phyloP scores from a whole-genome alignment of 2,888 invertebrate genomes.

The Pristionchus maxplancki region DNA sequence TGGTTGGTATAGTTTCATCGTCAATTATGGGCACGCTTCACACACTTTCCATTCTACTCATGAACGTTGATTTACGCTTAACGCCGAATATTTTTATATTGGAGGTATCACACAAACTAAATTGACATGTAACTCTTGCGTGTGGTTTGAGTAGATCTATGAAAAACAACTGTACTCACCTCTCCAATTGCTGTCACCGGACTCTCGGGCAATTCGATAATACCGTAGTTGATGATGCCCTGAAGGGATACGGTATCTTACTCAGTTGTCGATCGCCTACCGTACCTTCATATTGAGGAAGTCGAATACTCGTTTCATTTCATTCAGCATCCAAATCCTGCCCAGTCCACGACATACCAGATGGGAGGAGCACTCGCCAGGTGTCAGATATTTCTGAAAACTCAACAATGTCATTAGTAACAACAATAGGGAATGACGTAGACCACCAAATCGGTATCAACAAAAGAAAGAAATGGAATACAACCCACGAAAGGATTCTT shows the following conservation, averaged over 20 bases:
- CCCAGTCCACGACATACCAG: slow-evolving; percentile 69
- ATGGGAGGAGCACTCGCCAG: slow-evolving; percentile 56
- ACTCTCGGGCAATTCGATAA: slow-evolving; percentile 58
- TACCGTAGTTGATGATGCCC: slow-evolving; percentile 68
- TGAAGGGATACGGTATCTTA: slow-evolving; percentile 12
- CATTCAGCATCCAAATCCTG: slow-evolving; percentile 64
- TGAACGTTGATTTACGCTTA: too few species aligned
- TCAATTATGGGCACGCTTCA: background rate
- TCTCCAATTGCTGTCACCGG: slow-evolving; percentile 32
- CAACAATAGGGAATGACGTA: too few species aligned
- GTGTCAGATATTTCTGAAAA: slow-evolving; percentile 67
- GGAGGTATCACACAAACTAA: too few species aligned
- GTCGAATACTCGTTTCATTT: slow-evolving; percentile 61
- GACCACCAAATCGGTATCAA: background rate
- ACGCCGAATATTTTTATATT: too few species aligned
- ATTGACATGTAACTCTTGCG: too few species aligned
- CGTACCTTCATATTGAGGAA: slow-evolving; percentile 59
- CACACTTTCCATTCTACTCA: too few species aligned
- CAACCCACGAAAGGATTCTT: slow-evolving; percentile 77
- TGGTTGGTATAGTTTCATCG: background rate
- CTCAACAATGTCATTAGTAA: background rate
- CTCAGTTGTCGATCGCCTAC: background rate
- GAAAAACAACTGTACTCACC: background rate
- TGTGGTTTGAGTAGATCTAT: background rate
- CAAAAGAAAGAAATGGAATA: background rate